Percentiles rank a stretch among this genome's conserved stretches.
Evolutionary conservation across 2,797 vertebrate genomes (phyloP).

Genomic region (Merluccius polli): DNA sequence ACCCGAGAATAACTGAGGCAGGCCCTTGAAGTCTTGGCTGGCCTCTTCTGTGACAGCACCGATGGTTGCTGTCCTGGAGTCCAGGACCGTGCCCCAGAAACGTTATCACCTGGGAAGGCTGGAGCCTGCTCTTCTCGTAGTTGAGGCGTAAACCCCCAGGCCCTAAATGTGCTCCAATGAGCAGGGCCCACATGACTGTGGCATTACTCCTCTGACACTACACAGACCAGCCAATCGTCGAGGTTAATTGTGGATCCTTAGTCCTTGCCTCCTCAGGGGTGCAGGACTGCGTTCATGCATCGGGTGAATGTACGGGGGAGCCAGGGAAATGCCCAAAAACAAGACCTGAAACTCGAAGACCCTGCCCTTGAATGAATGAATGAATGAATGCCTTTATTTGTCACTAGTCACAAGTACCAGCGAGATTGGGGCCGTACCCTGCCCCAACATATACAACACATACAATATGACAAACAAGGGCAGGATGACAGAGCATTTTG

Average conservation of each 20-base stretch:
- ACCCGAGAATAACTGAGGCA: background rate
- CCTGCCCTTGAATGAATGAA: no score
- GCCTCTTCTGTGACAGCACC: background rate
- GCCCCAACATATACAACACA: no score
- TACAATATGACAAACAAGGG: no score
- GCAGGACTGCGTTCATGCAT: conserved; percentile 2
- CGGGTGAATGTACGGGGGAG: background rate
- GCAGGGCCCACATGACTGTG: background rate
- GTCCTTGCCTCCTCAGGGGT: background rate
- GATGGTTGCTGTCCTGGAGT: background rate
- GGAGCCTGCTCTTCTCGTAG: no score
- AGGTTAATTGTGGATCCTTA: background rate
- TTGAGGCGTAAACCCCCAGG: background rate
- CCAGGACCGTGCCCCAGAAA: background rate
- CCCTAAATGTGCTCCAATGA: background rate
- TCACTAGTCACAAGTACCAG: no score
- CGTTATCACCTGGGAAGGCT: no score
- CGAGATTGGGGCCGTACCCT: no score
- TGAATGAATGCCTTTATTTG: no score
- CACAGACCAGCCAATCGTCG: conserved; percentile 2
- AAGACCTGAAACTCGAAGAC: background rate
- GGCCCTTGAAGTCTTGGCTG: background rate
- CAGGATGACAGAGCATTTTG: no score
- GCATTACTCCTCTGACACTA: background rate
- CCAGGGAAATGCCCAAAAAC: background rate